Base-by-base conservation (phyloP, 2,888 invertebrate genomes). In the Pecten maximus region DNA sequence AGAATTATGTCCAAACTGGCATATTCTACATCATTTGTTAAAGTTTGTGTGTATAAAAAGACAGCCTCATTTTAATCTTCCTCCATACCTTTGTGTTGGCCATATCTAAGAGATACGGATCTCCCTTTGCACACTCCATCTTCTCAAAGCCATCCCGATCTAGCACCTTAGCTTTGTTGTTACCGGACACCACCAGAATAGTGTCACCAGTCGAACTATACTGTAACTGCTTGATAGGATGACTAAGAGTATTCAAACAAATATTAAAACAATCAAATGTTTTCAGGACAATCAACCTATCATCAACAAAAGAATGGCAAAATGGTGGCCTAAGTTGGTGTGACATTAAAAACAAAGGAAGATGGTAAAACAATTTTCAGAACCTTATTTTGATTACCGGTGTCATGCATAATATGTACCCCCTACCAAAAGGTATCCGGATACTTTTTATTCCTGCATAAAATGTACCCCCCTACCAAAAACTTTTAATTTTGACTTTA, bases 201-300 rank as follows among this genome's bases (percentile, higher is more conserved):
- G 98, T 98, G 97, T 99, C 99, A 0, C 99, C 99, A 0, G 99
- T 99, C 0, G 98, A 98, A 0, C 99, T 99, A 97, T 99, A 99
- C 94, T 99, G 98, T 0, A 99, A 96, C 86, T 98, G 98, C 93
- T 98, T 98, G 91, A 99, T 99, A 0, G 99, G 99, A 97, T 99
- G 99, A 91, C 97, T 97, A n/a, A n/a, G 94, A 60, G 54, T 19
- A n/a, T 54, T 54, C 19, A 54, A 54, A 54, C 50, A 54, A 19
- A 54, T 6, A 54, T 23, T 6, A 74, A 35, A 8, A 28, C 28
- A 74, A 4, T 44, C 6, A 44, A 6, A 44, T 44, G 44, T 44
- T 6, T n/a, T n/a, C n/a, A n/a, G n/a, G n/a, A n/a, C n/a, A n/a
- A n/a, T n/a, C 6, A 44, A 44, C 44, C 12, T 12, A 12, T 10